Base-by-base conservation (phyloP, 2,888 invertebrate species). In the Nomada fabriciana region DNA sequence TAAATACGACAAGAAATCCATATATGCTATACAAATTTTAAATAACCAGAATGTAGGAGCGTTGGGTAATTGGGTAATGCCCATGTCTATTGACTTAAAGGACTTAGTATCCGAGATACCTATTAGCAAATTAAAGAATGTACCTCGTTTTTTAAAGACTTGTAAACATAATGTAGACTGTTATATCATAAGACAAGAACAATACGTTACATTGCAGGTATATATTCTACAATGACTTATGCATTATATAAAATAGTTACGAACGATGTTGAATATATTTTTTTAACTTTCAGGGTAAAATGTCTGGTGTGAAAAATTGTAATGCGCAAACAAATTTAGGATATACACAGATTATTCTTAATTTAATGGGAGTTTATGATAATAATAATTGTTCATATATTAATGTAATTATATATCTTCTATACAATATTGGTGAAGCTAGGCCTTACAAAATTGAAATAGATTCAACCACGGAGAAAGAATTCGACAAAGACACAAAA, bases 21-120 rank as follows among this genome's bases (percentile, higher is more conserved):
- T 60, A 5, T 85, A 72, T 25, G 84, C 79, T 0, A 20, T 91
- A 23, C 88, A 91, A 85, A 76, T 91, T 50, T 68, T 86, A 0
- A 74, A 71, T 13, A 25, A 77, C 0, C 13, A 86, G 5, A 53
- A n/a, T 2, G 76, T 74, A 73, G 68, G 29, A 7, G 42, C n/a
- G 9, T 47, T 92, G 52, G 90, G 91, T 29, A 87, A 86, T 50
- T 91, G 88, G 89, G 42, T 86, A 18, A 84, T 92, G 89, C 91
- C 91, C 1, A 76, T 86, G 74, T 84, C 86, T 2, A 61, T 90
- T 15, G 76, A 89, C 20, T 82, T 91, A 42, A 52, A 86, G 2
- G 10, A 78, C 0, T 72, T 91, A 75, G 50, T 85, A 2, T 7
- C 53, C 1, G 76, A 90, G 61, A 84, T 72, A 57, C 80, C 89